A percentile compares a stretch with the other conserved stretches of the same genome.
These are phyloP conservation scores for Rhynchotus rufescens DNA, from an alignment of 2,797 vertebrate genomes.

Conservation along the genomic window DNA sequence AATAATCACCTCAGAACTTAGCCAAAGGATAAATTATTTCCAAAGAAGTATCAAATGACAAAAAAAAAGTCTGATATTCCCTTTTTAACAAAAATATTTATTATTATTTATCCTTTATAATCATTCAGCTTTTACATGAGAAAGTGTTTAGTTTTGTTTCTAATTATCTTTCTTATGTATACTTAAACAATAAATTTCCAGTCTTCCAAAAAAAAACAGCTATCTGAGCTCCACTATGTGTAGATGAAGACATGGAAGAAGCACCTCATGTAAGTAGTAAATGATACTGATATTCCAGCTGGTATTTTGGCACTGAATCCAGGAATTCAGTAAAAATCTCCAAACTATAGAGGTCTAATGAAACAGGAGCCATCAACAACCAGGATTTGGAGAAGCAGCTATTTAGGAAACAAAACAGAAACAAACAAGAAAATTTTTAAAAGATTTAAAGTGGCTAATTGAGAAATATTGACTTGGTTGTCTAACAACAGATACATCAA, in stretches of 20 bases:
- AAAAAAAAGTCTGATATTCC: background rate
- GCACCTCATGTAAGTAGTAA: background rate
- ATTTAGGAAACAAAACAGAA: background rate
- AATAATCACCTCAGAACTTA: background rate
- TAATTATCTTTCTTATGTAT: background rate
- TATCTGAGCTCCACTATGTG: background rate
- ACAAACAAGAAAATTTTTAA: background rate
- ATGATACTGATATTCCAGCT: background rate
- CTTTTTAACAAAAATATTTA: background rate
- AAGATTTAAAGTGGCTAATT: background rate
- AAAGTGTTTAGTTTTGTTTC: background rate
- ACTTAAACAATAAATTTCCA: background rate
- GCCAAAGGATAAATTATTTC: background rate
- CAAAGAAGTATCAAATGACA: background rate
- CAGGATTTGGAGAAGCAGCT: background rate
- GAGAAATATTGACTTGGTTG: background rate
- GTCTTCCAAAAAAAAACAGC: background rate
- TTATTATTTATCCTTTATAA: background rate
- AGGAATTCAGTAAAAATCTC: background rate
- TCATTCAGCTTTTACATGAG: background rate
- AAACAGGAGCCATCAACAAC: background rate
- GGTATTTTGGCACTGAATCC: background rate
- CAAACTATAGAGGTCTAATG: background rate
- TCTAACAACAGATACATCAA: background rate
- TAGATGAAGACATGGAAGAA: background rate